phyloP scores from a whole-genome alignment of 1,140 invertebrate species.

The Pogonomyrmex californicus region DNA sequence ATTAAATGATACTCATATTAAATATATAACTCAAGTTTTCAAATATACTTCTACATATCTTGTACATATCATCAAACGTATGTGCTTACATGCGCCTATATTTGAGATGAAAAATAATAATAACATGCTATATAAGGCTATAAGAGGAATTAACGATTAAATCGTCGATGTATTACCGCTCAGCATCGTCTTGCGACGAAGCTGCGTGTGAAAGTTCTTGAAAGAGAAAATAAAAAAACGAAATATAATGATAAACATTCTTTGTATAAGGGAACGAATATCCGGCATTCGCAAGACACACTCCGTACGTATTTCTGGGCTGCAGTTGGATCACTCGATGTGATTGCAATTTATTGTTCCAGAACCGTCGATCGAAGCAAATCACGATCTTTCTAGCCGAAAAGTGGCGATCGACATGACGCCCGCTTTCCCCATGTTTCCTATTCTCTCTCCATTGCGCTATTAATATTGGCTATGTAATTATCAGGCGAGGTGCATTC shows the following conservation, averaged over 20 bases:
- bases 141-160: slow-evolving; percentile 69
- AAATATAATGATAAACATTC: slow-evolving; percentile 13
- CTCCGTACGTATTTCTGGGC: slow-evolving; percentile 24
- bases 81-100: slow-evolving; percentile 64
- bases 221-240: slow-evolving; percentile 1
- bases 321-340: slow-evolving; percentile 11
- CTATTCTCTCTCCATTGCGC: neutral
- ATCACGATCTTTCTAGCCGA: slow-evolving; percentile 28
- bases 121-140: slow-evolving; percentile 78
- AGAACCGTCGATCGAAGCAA: slow-evolving; percentile 9
- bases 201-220: slow-evolving; percentile 40
- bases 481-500: slow-evolving; percentile 38
- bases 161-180: slow-evolving; percentile 46
- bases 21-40: slow-evolving; percentile 82
- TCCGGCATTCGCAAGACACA: slow-evolving; percentile 25
- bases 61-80: slow-evolving; percentile 72
- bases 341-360: slow-evolving; percentile 28
- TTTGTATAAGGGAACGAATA: slow-evolving; percentile 33
- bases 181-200: slow-evolving; percentile 6
- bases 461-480: slow-evolving; percentile 68
- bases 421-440: neutral
- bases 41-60: slow-evolving; percentile 75
- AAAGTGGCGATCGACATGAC: neutral
- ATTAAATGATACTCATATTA: slow-evolving; percentile 81
- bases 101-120: slow-evolving; percentile 69